Evolutionary conservation across 2,797 vertebrate genomes (phyloP), one percentile per base, ranked within the genome.

Genomic region (Melanotaenia boesemani): DNA sequence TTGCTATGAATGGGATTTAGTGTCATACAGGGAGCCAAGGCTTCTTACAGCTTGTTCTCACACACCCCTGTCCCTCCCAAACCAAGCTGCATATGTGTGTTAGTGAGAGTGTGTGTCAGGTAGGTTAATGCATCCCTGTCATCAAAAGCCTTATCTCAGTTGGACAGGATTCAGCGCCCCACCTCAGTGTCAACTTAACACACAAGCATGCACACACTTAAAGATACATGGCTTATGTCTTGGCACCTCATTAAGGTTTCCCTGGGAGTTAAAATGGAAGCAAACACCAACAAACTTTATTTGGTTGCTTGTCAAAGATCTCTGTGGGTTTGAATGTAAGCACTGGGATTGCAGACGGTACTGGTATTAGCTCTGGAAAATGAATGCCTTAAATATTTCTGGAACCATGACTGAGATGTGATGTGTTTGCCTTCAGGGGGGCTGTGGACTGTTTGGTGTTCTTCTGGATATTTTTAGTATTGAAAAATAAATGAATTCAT

Each of bases 1-100:
- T 94, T 91, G 88, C 81, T 68, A 63, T 91, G 88, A 94, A 92
- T 90, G 88, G 90, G 93, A 89, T 94, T 95, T 94, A 93, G 88
- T 89, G 89, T 93, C 92, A 87, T 73, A 70, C 72, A 82, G 76
- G 84, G 81, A 86, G 82, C 80, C 82, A 79, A 85, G 78, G 74
- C 86, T 82, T 81, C 90, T 91, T 92, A 93, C 87, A 86, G 76
- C 86, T 13, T 92, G 92, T 91, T 89, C 80, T 77, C 87, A 86
- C 90, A 91, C 89, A 89, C 91, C 86, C 88, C 72, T 63, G 72
- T 79, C 83, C 88, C 89, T 88, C 88, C 92, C 84, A 74, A 32
- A 63, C 67, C 65, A 63, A 8, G 59, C 79, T 68, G 81, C 32
- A 58, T 76, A 71, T 75, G 76, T 85, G 75, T 76, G 74, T 72